Percentiles rank a stretch among this genome's conserved stretches.
phyloP scores from a whole-genome alignment of 2,888 invertebrate genomes.

The Chaetogeoica ovagalla region DNA sequence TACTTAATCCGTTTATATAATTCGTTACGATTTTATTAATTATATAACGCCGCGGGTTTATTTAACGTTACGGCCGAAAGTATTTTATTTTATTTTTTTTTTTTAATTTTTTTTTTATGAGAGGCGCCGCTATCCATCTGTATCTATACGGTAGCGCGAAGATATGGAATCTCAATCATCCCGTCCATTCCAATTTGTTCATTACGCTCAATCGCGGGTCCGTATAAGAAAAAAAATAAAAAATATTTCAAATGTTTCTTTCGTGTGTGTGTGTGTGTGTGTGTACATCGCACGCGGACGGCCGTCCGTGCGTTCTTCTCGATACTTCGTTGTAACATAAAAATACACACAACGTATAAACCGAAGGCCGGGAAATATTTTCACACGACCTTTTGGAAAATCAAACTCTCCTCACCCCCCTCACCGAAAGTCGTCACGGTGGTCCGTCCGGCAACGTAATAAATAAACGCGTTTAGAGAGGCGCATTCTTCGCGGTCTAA shows the following conservation, averaged over 20 bases:
- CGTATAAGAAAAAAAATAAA: neutral
- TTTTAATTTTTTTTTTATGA: neutral
- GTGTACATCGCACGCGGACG: neutral
- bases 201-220: constrained; percentile 19
- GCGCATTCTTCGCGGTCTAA: neutral
- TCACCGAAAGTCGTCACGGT: neutral
- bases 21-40: too few relatives aligned
- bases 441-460: neutral
- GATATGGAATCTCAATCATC: constrained; percentile 40
- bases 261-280: constrained; percentile 7
- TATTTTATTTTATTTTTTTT: constrained; percentile 1
- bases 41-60: too few relatives aligned
- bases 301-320: neutral
- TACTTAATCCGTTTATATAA: too few relatives aligned
- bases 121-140: neutral
- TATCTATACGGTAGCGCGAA: neutral
- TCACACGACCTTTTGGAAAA: constrained; percentile 13
- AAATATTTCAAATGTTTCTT: constrained; percentile 46
- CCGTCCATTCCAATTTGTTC: constrained; percentile 36
- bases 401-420: neutral
- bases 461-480: neutral
- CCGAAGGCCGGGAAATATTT: neutral
- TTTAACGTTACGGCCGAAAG: too few relatives aligned
- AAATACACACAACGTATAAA: neutral
- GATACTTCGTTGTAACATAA: neutral